Conservation (phyloP, 2,797 vertebrate species). For the Sebastes goodei region DNA sequence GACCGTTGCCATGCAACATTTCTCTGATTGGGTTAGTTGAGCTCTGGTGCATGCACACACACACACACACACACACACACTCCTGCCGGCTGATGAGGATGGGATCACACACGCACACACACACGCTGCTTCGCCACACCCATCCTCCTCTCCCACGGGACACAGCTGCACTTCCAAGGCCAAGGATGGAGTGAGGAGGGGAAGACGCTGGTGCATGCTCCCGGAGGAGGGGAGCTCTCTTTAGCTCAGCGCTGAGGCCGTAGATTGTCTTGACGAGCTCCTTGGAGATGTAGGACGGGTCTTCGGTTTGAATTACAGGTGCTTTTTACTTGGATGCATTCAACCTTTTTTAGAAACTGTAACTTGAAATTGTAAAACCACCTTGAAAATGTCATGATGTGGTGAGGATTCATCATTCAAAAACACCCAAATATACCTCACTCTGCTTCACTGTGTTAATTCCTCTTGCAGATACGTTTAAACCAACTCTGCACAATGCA, state of each 20-base stretch:
- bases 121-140: constrained; percentile 69
- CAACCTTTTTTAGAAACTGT: not conserved
- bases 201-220: constrained; percentile 8
- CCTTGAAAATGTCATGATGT: not conserved
- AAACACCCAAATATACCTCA: not conserved
- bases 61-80: constrained; percentile 11
- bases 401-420: constrained; percentile 2
- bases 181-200: constrained; percentile 55
- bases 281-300: constrained; percentile 5
- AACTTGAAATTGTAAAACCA: constrained; percentile 11
- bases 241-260: constrained; percentile 13
- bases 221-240: constrained; percentile 35
- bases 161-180: constrained; percentile 75
- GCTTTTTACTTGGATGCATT: not conserved
- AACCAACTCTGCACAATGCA: not conserved
- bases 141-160: constrained; percentile 72
- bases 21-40: constrained; percentile 85
- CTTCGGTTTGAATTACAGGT: constrained; percentile 4
- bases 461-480: not conserved
- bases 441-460: not conserved
- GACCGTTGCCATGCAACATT: constrained; percentile 87
- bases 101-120: constrained; percentile 44
- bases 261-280: constrained; percentile 2
- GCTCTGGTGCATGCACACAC: constrained; percentile 62
- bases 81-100: constrained; percentile 54